Percentiles rank a stretch among this genome's conserved stretches.
phyloP scores from a whole-genome alignment of 2,888 invertebrate species.

The Tetanocera ferruginea region DNA sequence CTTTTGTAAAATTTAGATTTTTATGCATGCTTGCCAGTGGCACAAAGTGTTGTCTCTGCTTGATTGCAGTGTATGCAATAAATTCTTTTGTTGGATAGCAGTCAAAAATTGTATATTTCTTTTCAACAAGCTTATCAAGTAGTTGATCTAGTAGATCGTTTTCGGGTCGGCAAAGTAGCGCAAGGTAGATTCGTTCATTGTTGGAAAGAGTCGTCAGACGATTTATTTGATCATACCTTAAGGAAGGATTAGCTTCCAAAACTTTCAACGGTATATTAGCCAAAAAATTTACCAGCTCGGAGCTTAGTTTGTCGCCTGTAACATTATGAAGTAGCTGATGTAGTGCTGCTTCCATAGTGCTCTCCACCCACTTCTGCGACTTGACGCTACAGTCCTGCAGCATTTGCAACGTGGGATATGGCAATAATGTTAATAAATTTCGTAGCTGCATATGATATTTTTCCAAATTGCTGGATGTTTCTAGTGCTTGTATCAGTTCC shows the following conservation, averaged over 20 bases:
- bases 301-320: slow-evolving; percentile 39
- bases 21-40: slow-evolving; percentile 55
- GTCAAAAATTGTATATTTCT: slow-evolving; percentile 44
- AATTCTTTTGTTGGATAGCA: slow-evolving; percentile 55
- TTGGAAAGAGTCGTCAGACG: slow-evolving; percentile 35
- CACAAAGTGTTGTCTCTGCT: slow-evolving; percentile 60
- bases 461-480: neutral
- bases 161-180: slow-evolving; percentile 56
- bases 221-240: slow-evolving; percentile 49
- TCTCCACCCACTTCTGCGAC: slow-evolving; percentile 50
- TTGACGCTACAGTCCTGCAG: slow-evolving; percentile 46
- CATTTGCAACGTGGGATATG: slow-evolving; percentile 58
- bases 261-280: slow-evolving; percentile 57
- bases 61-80: slow-evolving; percentile 56
- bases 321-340: slow-evolving; percentile 47
- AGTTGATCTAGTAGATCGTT: slow-evolving; percentile 51
- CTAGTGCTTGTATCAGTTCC: slow-evolving; percentile 5
- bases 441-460: slow-evolving; percentile 45
- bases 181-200: slow-evolving; percentile 53
- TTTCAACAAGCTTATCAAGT: slow-evolving; percentile 47
- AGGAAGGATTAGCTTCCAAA: slow-evolving; percentile 46
- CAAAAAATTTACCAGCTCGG: slow-evolving; percentile 54
- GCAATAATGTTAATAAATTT: slow-evolving; percentile 43
- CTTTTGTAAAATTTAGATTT: slow-evolving; percentile 51
- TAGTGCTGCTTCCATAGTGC: slow-evolving; percentile 47